Percentiles rank a stretch among this genome's conserved stretches.
Conservation (phyloP, 1,140 invertebrate genomes). For the Anoplophora glabripennis region DNA sequence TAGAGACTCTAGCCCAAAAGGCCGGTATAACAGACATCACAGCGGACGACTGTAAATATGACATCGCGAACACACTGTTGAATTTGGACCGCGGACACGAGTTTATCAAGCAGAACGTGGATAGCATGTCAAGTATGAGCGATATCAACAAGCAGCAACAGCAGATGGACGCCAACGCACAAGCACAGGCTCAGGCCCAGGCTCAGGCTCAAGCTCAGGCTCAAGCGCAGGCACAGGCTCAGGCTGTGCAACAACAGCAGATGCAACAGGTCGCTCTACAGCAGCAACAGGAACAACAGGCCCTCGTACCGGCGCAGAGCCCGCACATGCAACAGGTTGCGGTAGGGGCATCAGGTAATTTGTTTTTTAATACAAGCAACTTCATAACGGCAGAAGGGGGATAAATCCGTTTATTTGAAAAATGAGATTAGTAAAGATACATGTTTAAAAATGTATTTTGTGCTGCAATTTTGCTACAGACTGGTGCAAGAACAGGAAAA, state of each 20-base stretch:
- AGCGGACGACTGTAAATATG: slow-evolving; percentile 63
- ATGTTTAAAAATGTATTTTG: too few species aligned
- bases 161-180: slow-evolving; percentile 39
- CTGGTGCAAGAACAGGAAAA: too few species aligned
- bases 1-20: slow-evolving; percentile 64
- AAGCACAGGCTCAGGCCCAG: slow-evolving; percentile 49
- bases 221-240: slow-evolving; percentile 47
- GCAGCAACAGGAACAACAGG: slow-evolving; percentile 41
- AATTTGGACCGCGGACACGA: slow-evolving; percentile 53
- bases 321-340: slow-evolving; percentile 53
- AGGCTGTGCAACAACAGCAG: slow-evolving; percentile 49
- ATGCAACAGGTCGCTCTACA: slow-evolving; percentile 43
- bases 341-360: neutral
- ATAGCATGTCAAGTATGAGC: slow-evolving; percentile 24
- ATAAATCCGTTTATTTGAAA: too few species aligned
- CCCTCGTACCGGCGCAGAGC: slow-evolving; percentile 39
- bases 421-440: too few species aligned
- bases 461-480: too few species aligned
- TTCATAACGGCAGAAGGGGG: too few species aligned
- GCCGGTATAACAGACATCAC: slow-evolving; percentile 58
- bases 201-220: slow-evolving; percentile 42
- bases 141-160: slow-evolving; percentile 35
- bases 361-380: too few species aligned
- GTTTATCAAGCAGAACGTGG: slow-evolving; percentile 33
- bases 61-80: slow-evolving; percentile 58